A percentile compares a stretch with the other conserved stretches of the same genome.
Conservation (phyloP, 1,140 invertebrate genomes). For the Melitaea cinxia region DNA sequence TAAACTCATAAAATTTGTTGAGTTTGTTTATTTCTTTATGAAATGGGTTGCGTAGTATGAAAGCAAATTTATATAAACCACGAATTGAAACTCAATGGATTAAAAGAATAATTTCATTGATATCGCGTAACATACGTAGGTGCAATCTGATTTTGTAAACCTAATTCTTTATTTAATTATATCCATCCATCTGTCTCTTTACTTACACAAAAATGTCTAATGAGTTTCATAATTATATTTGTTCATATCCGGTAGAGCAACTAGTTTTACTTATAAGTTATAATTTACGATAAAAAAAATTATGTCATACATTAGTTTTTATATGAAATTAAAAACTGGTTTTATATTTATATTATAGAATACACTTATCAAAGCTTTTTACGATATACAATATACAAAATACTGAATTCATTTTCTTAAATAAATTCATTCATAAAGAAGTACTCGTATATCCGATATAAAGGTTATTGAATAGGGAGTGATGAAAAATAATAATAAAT, state of each 20-base stretch:
- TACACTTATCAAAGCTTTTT: too few species aligned
- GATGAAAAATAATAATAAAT: slow-evolving; percentile 2
- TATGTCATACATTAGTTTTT: too few species aligned
- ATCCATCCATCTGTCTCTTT: too few species aligned
- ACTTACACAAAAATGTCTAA: not conserved
- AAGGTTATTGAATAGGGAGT: not conserved
- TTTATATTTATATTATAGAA: too few species aligned
- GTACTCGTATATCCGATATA: slow-evolving; percentile 1
- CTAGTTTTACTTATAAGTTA: too few species aligned
- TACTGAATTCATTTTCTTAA: not conserved
- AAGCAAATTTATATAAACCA: not conserved
- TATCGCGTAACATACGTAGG: too few species aligned
- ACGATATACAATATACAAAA: too few species aligned
- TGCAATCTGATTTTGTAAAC: too few species aligned
- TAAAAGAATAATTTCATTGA: not conserved
- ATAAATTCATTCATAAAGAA: not conserved
- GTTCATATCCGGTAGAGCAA: not conserved
- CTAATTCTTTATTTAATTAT: too few species aligned
- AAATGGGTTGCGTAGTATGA: not conserved
- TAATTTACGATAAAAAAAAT: too few species aligned
- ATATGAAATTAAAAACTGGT: too few species aligned
- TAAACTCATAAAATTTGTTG: not conserved
- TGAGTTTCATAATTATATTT: not conserved
- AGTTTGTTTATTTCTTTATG: not conserved
- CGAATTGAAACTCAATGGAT: not conserved